Evolutionary conservation across 2,888 invertebrate species (phyloP), one percentile per base, ranked within the genome.

Genomic region (Dermolepida albohirtum): DNA sequence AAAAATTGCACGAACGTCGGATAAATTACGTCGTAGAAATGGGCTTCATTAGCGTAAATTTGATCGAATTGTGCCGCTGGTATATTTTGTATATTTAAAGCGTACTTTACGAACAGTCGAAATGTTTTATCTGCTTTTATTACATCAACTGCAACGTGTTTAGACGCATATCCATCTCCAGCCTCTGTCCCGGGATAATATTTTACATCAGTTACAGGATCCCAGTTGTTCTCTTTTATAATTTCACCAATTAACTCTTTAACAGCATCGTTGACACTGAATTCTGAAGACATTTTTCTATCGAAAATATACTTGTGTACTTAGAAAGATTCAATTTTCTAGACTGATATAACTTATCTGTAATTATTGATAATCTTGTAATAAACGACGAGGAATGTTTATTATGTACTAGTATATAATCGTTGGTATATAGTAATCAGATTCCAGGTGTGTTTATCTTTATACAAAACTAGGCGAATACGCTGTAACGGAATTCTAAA

Each of bases 131-230:
- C 8, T 10, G 17, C 11, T 6, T 14, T 11, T 5, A 14, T 51
- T 16, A 67, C 34, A 7, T 40, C 34, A 16, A 67, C 22, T n/a
- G 43, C 43, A 7, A 59, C 49, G 12, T 50, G 57, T 12, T 62
- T 67, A 7, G 62, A 62, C 27, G 50, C 34, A 51, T 67, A 52
- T 1, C 66, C 66, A 43, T 67, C 66, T 10, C 66, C 66, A 11
- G 7, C 59, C 51, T 67, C 59, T 10, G 51, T 51, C n/a, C 59
- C 62, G 5, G 40, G 51, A 27, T 34, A 34, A n/a, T 50, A 40
- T 27, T 22, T 51, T 16, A 67, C 41, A 11, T 62, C 52, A 5
- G 44, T n/a, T 11, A 47, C 47, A 2, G 47, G 34, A 11, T 17
- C 47, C 59, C 59, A 62, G 14, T 47, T 16, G n/a, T 62, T 39